Percentiles rank a stretch among this genome's conserved stretches.
Conservation (phyloP, 2,113 vertebrate genomes). For the Meriones unguiculatus region DNA sequence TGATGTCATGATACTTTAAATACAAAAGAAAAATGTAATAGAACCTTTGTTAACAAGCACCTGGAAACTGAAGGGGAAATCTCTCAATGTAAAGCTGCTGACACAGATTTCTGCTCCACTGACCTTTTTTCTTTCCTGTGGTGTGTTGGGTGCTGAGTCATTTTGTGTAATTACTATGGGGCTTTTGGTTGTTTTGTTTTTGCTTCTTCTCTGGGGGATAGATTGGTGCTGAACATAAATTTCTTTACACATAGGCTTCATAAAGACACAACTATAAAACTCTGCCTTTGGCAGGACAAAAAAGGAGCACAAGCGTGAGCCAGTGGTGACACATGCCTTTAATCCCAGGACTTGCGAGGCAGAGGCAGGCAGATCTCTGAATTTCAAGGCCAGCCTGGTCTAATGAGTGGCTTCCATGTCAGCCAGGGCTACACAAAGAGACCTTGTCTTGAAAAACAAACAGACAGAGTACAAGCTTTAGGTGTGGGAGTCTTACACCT, state of each 20-base stretch:
- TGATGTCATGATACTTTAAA: conserved; percentile 16
- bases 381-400: no score
- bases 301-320: not conserved
- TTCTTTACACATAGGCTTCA: not conserved
- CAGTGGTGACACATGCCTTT: not conserved
- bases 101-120: no score
- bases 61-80: conserved; percentile 2
- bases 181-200: not conserved
- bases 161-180: not conserved
- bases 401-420: no score
- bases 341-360: no score
- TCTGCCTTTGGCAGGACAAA: not conserved
- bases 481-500: not conserved
- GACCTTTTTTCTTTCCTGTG: not conserved
- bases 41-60: not conserved
- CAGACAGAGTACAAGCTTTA: not conserved
- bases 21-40: conserved; percentile 4
- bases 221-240: conserved; percentile 44
- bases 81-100: not conserved
- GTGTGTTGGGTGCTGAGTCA: not conserved
- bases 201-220: not conserved
- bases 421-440: no score
- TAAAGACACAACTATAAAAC: not conserved
- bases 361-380: no score
- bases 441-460: no score